Base-by-base conservation (phyloP, 1,140 invertebrate species). In the Scaptomyza hsui region DNA sequence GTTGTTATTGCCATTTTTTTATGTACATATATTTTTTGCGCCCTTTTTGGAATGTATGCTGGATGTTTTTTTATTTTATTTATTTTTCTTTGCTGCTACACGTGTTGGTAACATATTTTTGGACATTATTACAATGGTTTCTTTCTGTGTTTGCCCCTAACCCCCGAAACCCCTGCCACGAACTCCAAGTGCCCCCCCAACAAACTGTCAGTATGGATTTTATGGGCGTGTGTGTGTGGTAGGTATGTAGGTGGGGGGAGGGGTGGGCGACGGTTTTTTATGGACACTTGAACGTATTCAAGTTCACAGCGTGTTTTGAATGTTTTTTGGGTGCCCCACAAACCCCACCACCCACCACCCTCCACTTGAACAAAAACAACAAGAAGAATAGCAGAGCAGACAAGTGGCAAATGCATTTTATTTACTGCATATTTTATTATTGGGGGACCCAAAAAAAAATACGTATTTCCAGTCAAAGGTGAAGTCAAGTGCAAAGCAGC, bases 91-190 rank as follows among this genome's bases (percentile, higher is more conserved):
- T 41, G 45, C 39, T 15, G 72, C 74, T 86, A 81, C 81, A 86
- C 81, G 82, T 86, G 78, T 81, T 81, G 82, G 81, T 65, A 86
- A 86, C 81, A 86, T 86, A 86, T 86, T 86, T 86, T 86, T 86
- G 82, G 82, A 86, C 77, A 86, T 86, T 86, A 86, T 86, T 86
- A 88, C 81, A 88, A 86, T 86, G 81, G 65, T 78, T 71, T 55
- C 65, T 59, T 73, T 80, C 73, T 70, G 48, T 70, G 48, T 52
- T 64, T 41, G 63, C 51, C 41, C 18, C 44, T 9, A 9, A 19
- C 21, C 24, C 47, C 21, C n/a, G n/a, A n/a, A n/a, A n/a, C n/a
- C n/a, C n/a, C n/a, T n/a, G n/a, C n/a, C n/a, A n/a, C n/a, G n/a
- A n/a, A n/a, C 47, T 47, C 29, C 56, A 56, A 69, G 62, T 72